Conservation (phyloP, 2,888 invertebrate genomes). For the Dasysyrphus tricinctus region DNA sequence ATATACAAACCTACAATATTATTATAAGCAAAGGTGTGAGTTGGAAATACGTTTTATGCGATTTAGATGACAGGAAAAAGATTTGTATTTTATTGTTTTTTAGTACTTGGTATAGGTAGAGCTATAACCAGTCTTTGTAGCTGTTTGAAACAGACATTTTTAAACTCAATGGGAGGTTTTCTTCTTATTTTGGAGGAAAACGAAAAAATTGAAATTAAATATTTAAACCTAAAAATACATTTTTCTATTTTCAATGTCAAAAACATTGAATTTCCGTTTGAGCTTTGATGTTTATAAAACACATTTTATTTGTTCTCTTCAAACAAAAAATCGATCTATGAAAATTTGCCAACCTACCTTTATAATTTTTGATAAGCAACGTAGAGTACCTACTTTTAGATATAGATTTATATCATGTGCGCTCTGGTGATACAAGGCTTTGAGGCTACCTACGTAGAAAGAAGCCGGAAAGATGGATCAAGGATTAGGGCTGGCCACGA, state of each 20-base stretch:
- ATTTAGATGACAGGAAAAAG: conserved; percentile 42
- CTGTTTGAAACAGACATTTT: conserved; percentile 10
- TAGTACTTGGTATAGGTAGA: not conserved
- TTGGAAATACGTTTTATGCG: conserved; percentile 46
- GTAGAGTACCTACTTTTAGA: no score
- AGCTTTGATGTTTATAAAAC: not conserved
- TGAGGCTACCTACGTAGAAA: no score
- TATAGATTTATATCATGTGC: no score
- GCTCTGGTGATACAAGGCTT: no score
- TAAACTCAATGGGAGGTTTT: not conserved
- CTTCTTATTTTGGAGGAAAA: not conserved
- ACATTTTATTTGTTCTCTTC: no score
- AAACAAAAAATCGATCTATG: no score
- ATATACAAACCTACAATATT: conserved; percentile 41
- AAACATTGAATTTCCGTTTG: not conserved
- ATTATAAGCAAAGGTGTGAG: conserved; percentile 32
- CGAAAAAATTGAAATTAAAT: not conserved
- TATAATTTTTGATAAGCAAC: no score
- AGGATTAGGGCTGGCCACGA: no score
- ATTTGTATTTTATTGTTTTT: conserved; percentile 39
- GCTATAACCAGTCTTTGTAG: not conserved
- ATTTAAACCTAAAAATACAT: not conserved
- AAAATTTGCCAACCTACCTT: no score
- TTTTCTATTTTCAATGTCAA: conserved; percentile 3
- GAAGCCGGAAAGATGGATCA: no score